Base-by-base conservation (phyloP, 2,797 vertebrate genomes). In the Tapirus indicus region DNA sequence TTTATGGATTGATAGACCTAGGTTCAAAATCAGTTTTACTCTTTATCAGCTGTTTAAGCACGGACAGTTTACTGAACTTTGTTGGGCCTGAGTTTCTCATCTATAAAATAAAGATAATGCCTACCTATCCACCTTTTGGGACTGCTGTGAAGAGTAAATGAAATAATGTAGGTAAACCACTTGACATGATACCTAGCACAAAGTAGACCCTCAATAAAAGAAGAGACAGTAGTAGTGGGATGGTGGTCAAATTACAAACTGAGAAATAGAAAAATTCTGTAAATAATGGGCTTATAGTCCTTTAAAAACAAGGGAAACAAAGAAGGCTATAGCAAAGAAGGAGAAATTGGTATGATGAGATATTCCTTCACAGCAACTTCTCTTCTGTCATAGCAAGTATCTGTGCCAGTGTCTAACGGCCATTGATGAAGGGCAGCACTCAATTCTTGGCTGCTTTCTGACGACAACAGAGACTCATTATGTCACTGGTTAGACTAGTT, bases 391-490 rank as follows among this genome's bases (percentile, higher is more conserved):
- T 49, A 97, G 41, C 60, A 94, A 97, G 74, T 62, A 93, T 92
- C 71, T 69, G 32, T 83, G 27, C 86, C 85, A 91, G 68, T 78
- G 21, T 94, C 84, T 97, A 66, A 95, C 60, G 69, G 68, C 85
- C 71, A 91, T 1, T 88, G 91, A 94, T 88, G 62, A 97, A 82
- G 52, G 20, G 75, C 64, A 95, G 54, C 54, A 25, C 82, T 95
- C 87, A 95, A 94, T 68, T 49, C 49, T 54, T 91, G 95, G 72
- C 91, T 91, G 88, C 88, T 94, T 96, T 97, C 82, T 86, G 44
- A 88, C 14, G n/a, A 90, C 58, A 18, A 97, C 80, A 97, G 85
- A 95, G 66, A 97, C 82, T 97, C 78, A 97, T 96, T 88, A 95
- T 93, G 75, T 94, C 96, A 97, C 56, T 93, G 62, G 77, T 56